phyloP scores from a whole-genome alignment of 1,140 invertebrate genomes.

The Araneus ventricosus region DNA sequence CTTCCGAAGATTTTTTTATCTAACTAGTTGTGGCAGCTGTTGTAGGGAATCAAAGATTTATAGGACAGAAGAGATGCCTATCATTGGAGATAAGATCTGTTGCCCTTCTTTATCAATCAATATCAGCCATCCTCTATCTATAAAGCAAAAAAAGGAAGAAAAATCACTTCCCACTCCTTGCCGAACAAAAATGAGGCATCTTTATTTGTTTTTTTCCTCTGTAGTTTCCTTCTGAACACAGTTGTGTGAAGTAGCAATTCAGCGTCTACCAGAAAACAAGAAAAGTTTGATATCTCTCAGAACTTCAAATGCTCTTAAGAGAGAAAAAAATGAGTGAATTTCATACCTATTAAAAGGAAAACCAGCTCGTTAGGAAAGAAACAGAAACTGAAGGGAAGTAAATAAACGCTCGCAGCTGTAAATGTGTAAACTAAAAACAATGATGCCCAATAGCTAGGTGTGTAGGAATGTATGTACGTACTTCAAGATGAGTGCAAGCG shows the following conservation, averaged over 20 bases:
- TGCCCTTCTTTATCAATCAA: not conserved
- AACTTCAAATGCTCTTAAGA: not conserved
- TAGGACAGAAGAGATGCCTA: not conserved
- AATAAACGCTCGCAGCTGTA: not conserved
- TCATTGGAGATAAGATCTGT: not conserved
- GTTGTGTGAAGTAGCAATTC: not conserved
- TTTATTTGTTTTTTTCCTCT: not conserved
- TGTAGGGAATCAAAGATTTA: not conserved
- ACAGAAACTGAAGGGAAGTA: not conserved
- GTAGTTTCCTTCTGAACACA: too few species aligned
- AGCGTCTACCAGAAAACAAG: not conserved
- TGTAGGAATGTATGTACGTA: not conserved
- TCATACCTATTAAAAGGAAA: not conserved
- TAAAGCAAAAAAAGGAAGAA: not conserved
- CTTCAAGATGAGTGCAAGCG: not conserved
- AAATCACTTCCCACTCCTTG: too few species aligned
- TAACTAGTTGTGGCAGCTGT: not conserved
- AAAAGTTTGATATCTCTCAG: not conserved
- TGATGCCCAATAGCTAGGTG: not conserved
- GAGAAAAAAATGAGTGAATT: not conserved
- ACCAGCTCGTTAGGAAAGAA: not conserved
- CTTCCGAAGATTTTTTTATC: not conserved
- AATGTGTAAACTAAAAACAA: slow-evolving; percentile 19
- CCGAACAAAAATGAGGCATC: not conserved
- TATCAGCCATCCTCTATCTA: not conserved